Evolutionary conservation across 2,797 vertebrate genomes (phyloP).

Genomic region (Potorous gilbertii): DNA sequence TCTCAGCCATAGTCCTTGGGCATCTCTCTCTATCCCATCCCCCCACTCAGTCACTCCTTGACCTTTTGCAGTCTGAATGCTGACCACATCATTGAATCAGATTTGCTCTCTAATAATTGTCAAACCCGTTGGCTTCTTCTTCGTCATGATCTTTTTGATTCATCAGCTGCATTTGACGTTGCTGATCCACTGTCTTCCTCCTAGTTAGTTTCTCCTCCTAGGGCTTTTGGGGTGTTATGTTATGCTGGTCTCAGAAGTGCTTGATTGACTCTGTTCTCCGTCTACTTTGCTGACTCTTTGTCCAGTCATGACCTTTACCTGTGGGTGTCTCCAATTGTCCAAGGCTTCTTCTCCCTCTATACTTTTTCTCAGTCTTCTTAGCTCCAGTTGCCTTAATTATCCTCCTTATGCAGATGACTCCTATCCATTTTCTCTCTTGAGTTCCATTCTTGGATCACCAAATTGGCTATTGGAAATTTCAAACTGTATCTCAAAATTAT

Average conservation of each 20-base stretch:
- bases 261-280: neutral
- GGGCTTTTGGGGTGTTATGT: neutral
- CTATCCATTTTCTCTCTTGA: neutral
- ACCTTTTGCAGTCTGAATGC: neutral
- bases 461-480: neutral
- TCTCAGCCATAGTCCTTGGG: neutral
- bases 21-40: neutral
- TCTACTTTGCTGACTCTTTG: slow-evolving; percentile 31
- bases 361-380: slow-evolving; percentile 14
- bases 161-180: neutral
- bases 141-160: neutral
- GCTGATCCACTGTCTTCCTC: neutral
- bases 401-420: slow-evolving; percentile 19
- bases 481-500: slow-evolving; percentile 5
- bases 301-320: neutral
- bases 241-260: neutral
- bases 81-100: neutral
- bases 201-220: neutral
- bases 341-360: neutral
- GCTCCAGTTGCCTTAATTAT: neutral
- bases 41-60: neutral
- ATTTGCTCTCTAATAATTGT: neutral
- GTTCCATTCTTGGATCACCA: slow-evolving; percentile 11
- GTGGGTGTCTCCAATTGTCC: neutral
- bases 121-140: neutral